phyloP scores from a whole-genome alignment of 2,797 vertebrate species.

The Buceros bicornis region DNA sequence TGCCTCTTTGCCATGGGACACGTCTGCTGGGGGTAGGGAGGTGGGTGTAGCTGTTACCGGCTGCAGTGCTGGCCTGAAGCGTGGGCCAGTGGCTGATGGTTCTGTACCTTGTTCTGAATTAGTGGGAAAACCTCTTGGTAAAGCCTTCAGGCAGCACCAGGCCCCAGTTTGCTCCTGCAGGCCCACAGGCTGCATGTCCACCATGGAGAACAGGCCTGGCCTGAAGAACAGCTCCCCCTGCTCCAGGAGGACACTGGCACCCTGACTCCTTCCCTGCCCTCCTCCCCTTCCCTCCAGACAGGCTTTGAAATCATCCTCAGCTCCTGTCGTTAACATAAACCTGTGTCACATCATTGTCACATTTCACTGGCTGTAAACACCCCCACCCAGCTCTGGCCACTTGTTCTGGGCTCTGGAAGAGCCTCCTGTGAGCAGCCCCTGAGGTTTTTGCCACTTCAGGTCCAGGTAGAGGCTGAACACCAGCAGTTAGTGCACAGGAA shows the following conservation, averaged over 20 bases:
- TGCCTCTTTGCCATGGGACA: too few species aligned
- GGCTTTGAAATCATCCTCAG: neutral
- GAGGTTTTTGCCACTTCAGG: neutral
- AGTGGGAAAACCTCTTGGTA: neutral
- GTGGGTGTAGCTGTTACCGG: too few species aligned
- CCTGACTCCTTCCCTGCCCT: too few species aligned
- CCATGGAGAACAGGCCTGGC: neutral
- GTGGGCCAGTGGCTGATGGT: rapidly evolving
- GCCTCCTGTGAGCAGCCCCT: neutral
- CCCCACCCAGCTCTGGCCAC: neutral
- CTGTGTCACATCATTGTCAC: neutral
- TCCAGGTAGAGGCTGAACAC: neutral
- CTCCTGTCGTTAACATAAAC: too few species aligned
- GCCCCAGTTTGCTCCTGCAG: too few species aligned
- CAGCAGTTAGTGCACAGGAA: neutral
- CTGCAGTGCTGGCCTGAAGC: neutral
- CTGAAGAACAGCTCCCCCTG: neutral
- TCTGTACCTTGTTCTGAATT: neutral
- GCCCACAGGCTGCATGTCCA: too few species aligned
- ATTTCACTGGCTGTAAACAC: neutral
- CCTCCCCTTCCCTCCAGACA: neutral
- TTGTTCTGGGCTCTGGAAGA: neutral
- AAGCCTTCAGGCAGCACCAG: too few species aligned
- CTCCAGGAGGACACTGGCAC: neutral
- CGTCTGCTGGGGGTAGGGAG: too few species aligned